Conservation (phyloP, 2,797 vertebrate species). For the Poecile montanus region DNA sequence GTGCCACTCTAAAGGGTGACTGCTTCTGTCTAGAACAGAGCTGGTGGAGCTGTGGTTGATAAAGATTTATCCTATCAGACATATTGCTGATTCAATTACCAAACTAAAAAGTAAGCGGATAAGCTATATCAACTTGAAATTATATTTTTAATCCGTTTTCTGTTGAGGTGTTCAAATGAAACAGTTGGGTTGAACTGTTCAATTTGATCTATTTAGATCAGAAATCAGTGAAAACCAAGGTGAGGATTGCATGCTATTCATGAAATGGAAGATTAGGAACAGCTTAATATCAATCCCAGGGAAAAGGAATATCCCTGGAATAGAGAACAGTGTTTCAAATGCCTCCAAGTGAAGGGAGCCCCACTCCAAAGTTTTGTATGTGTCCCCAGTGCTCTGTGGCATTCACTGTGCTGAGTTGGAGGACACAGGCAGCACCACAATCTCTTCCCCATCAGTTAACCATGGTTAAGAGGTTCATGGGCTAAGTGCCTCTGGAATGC, state of each 20-base stretch:
- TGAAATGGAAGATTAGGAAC: not conserved
- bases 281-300: not conserved
- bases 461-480: not conserved
- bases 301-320: not conserved
- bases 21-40: not conserved
- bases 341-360: not conserved
- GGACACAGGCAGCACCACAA: not conserved
- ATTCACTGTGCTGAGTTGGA: not conserved
- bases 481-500: not conserved
- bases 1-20: not conserved
- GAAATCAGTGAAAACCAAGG: not conserved
- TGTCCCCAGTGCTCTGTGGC: not conserved
- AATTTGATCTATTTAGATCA: not conserved
- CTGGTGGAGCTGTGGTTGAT: not conserved
- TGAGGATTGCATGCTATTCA: accelerated
- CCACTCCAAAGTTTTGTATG: not conserved
- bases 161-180: not conserved
- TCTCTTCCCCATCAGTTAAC: not conserved
- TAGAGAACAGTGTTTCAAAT: not conserved
- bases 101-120: not conserved
- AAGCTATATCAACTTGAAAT: not conserved
- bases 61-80: not conserved
- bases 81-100: not conserved
- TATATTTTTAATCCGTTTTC: not conserved
- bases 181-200: not conserved